Evolutionary conservation across 1,140 invertebrate genomes (phyloP), one percentile per base, ranked within the genome.

Genomic region (Leptinotarsa defecta): DNA sequence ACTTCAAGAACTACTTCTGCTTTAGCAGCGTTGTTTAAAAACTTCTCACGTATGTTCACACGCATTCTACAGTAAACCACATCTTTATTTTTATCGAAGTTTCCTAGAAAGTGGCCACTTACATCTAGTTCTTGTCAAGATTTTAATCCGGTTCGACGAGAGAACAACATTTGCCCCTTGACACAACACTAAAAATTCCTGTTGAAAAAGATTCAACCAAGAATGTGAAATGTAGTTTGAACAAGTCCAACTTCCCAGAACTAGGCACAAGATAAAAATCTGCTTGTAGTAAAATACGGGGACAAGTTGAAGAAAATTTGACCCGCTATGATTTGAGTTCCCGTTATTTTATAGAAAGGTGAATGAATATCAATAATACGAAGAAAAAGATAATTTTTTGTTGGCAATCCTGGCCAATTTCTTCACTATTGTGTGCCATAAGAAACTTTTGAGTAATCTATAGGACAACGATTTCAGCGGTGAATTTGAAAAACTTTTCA

Each of bases 61-160:
- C 52, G 52, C 52, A 57, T 57, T 57, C 15, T 4, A 3, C 52
- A 57, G 52, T 57, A 57, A 57, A 57, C 15, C 52, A 57, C 52
- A 57, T 57, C 52, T 57, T 57, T 57, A 57, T 57, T 57, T 57
- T 57, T 57, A 57, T 57, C 52, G 52, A 57, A 57, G 52, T 57
- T 57, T 57, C 52, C 17, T 57, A 57, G 52, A 17, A 19, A 19
- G 52, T 57, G n/a, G 15, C 52, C n/a, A 57, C 52, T 57, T 57
- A 52, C 48, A 71, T 57, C 69, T 49, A 57, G 69, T 43, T 71
- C 69, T 71, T 48, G 69, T 71, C 48, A 52, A 71, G 69, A 71
- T 71, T 27, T 57, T 6, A 57, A 48, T 43, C 69, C 69, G 69
- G 69, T 71, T 48, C 43, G 34, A 69, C 34, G 68, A 69, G 43